These are phyloP conservation scores for Melinopterus prodromus DNA, from an alignment of 2,888 invertebrate genomes.

Conservation along the genomic window DNA sequence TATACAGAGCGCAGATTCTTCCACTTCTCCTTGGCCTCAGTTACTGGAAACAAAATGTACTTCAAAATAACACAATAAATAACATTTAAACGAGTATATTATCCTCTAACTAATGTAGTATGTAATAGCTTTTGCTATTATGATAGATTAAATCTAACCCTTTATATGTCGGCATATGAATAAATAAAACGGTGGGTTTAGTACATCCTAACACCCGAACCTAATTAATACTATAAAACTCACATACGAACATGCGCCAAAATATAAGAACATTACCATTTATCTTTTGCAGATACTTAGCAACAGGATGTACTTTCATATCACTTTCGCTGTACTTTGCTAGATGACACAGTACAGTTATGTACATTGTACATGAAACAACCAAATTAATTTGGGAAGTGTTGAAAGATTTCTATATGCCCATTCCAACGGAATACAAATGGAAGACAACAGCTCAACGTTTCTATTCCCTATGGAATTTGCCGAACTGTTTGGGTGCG, in stretches of 20 bases:
- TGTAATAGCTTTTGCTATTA: too few species aligned
- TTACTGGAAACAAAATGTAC: not conserved
- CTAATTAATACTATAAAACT: too few species aligned
- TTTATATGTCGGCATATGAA: too few species aligned
- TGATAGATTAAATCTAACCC: too few species aligned
- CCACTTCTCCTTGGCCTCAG: not conserved
- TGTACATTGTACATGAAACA: conserved; percentile 11
- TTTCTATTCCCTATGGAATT: conserved; percentile 46
- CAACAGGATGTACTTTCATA: conserved; percentile 6
- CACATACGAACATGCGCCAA: too few species aligned
- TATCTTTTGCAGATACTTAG: too few species aligned
- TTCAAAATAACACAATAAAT: not conserved
- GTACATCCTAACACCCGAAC: too few species aligned
- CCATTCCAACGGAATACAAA: conserved; percentile 37
- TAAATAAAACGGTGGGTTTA: too few species aligned
- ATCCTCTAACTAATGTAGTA: too few species aligned
- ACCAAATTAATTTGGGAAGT: conserved; percentile 14
- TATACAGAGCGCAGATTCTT: not conserved
- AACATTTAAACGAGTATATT: too few species aligned
- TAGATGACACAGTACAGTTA: conserved; percentile 13
- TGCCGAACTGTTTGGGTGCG: conserved; percentile 46
- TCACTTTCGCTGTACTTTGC: conserved; percentile 21
- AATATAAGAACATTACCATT: too few species aligned
- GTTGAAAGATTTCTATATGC: conserved; percentile 15
- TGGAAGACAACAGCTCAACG: conserved; percentile 45